Conservation (phyloP, 2,113 vertebrate genomes). For the Leptocoma aspasia region DNA sequence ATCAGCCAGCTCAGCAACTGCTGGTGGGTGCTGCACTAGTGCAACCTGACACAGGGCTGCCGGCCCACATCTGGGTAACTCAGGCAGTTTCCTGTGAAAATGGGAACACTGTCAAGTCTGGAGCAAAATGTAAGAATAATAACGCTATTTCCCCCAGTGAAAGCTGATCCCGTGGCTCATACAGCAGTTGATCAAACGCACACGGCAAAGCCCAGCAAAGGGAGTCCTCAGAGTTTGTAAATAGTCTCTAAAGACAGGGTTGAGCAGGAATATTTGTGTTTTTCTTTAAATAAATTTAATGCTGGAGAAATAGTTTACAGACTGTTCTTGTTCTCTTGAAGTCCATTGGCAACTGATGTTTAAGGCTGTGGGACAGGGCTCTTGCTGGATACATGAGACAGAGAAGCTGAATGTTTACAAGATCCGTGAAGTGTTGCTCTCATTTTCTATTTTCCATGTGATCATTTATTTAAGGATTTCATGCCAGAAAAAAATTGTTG, state of each 20-base stretch:
- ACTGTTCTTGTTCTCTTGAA: not conserved
- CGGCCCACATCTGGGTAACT: constrained; percentile 40
- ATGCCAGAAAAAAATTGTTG: not conserved
- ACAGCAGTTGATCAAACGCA: constrained; percentile 23
- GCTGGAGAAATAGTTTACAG: not conserved
- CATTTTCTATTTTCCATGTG: not conserved
- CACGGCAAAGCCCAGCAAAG: not conserved
- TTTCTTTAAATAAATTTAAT: not conserved
- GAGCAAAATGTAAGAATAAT: constrained; percentile 55
- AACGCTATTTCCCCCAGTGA: constrained; percentile 36
- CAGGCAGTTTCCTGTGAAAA: constrained; percentile 62
- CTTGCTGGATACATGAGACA: not conserved
- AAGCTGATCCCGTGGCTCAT: constrained; percentile 40
- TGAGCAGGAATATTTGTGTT: not conserved
- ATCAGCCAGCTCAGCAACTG: constrained; percentile 41
- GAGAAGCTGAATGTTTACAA: not conserved
- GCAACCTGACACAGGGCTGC: constrained; percentile 41
- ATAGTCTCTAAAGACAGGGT: not conserved
- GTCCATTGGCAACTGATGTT: not conserved
- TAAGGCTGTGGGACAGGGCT: not conserved
- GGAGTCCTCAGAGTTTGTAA: constrained; percentile 24
- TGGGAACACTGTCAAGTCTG: constrained; percentile 56
- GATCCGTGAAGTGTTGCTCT: not conserved
- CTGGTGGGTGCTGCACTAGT: not conserved
- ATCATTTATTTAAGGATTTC: not conserved